phyloP scores from a whole-genome alignment of 35 echinoderm and acorn worm species.

The Acanthaster planci region DNA sequence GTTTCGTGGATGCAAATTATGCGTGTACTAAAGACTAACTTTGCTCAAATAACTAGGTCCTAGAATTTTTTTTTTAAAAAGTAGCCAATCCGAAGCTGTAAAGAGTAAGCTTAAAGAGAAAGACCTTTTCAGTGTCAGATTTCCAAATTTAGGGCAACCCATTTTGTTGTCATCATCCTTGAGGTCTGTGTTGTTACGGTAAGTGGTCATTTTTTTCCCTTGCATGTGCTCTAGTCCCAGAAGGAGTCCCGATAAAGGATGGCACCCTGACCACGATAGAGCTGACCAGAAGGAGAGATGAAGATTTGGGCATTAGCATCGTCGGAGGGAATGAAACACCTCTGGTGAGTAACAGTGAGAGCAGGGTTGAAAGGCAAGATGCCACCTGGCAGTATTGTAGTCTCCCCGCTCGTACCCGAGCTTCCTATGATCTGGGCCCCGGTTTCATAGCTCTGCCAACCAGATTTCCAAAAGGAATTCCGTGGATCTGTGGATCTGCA shows the following conservation, averaged over 20 bases:
- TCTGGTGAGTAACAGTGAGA: conserved; percentile 62
- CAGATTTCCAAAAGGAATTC: no score
- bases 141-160: not conserved
- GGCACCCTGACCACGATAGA: conserved; percentile 87
- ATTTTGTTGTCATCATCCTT: not conserved
- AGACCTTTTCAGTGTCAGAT: not conserved
- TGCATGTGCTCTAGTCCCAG: conserved; percentile 12
- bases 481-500: no score
- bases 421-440: no score
- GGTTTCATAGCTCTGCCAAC: no score
- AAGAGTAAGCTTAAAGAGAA: not conserved
- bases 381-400: no score
- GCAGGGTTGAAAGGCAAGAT: no score
- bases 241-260: conserved; percentile 70
- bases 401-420: no score
- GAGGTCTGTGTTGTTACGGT: not conserved
- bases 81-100: not conserved
- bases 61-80: no score
- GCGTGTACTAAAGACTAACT: no score
- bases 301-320: conserved; percentile 81
- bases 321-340: conserved; percentile 97
- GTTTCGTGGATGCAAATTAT: no score
- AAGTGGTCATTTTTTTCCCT: not conserved
- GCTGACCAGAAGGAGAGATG: conserved; percentile 62
- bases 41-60: no score